Base-by-base conservation (phyloP, 2,113 vertebrate genomes). In the Eurystomus gularis region DNA sequence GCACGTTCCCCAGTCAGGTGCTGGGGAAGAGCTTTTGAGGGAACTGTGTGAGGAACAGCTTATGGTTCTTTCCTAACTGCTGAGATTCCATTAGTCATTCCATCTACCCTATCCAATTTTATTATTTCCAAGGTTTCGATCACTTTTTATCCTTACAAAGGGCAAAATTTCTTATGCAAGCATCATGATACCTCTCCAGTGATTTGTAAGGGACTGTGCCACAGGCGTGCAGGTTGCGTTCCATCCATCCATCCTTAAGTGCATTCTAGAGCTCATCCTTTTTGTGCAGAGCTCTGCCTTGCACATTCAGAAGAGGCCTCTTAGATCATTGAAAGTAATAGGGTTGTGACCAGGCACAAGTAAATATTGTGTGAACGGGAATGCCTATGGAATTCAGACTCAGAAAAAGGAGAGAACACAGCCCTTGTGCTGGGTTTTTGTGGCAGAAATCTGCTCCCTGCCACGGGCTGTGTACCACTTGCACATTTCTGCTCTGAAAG, bases 181-280 rank as follows among this genome's bases (percentile, higher is more conserved):
- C 55, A 28, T 26, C 16, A 18, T 28, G 9, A 42, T 57, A 24
- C 28, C 48, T 33, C 68, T 21, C 46, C 48, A 37, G 6, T 73
- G 46, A 33, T 46, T 66, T 65, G 61, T 24, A 89, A 62, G 54
- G 48, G 28, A 49, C 14, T 33, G 11, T 68, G 29, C 16, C 49
- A 11, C 19, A 0, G 1, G 33, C 0, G 0, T n/a, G 28, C 1
- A 0, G 5, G 15, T 35, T 68, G 26, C 18, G 25, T 61, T 61
- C 73, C 31, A 61, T 61, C 66, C 48, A 55, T 61, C 73, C 31
- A 61, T 61, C 66, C 48, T 58, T 46, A 64, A 77, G 20, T 42
- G 28, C 31, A 20, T 57, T 73, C 61, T 49, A 9, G 14, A 31
- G 52, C 20, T 18, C 0, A 1, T 65, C 19, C 54, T 73, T 49